Base-by-base conservation (phyloP, 2,888 invertebrate species). In the Drosophila meridionalis region DNA sequence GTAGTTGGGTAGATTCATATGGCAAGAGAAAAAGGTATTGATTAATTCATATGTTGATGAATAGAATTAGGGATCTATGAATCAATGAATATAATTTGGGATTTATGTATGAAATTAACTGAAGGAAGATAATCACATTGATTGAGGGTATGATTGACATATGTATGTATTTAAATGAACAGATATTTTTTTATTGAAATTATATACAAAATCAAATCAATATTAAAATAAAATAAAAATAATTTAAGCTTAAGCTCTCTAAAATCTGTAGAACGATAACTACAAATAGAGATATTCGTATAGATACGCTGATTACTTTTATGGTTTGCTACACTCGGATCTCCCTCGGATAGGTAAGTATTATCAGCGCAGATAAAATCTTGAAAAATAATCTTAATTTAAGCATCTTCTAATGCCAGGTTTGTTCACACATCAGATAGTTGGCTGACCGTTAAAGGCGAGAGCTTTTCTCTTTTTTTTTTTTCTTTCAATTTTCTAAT, bases 341-440 rank as follows among this genome's bases (percentile, higher is more conserved):
- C 26, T 45, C 53, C 36, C 14, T 38, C 20, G 12, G 12, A 56
- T 56, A 32, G 4, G 30, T 42, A n/a, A 30, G 40, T 11, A 40
- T 56, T 56, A 42, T 56, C 56, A 56, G n/a, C 9, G n/a, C 11
- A 20, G 56, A 30, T 57, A 43, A 42, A 6, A 70, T 40, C 40
- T 28, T 11, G 5, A 2, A 1, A 34, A 34, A 11, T 14, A 40
- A 52, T 32, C 26, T 45, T 26, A 36, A 45, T 32, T 14, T 30
- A 11, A 26, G n/a, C n/a, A 20, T 60, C 47, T 48, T 36, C 14
- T 59, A 59, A 48, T 56, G 56, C 42, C 56, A 32, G n/a, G 56
- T 56, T 56, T 42, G 40, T 42, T 56, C 30, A 12, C 42, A 56
- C 56, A 38, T 59, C 36, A 36, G 34, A 36, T 32, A 43, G 43